These are phyloP conservation scores for Lagorchestes hirsutus DNA, from an alignment of 2,797 vertebrate genomes.

Conservation along the genomic window DNA sequence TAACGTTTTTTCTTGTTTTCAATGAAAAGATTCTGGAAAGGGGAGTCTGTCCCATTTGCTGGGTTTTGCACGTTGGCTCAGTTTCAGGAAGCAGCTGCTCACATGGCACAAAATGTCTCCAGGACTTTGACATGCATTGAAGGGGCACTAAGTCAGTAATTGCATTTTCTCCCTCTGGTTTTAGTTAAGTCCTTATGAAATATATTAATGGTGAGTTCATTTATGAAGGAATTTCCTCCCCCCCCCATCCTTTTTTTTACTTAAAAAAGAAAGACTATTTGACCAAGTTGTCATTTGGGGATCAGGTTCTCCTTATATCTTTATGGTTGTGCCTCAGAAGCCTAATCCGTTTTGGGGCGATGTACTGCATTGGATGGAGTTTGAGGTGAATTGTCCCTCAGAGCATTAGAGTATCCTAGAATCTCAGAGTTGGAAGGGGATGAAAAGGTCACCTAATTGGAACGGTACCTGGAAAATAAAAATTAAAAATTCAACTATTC, in stretches of 20 bases:
- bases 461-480: neutral
- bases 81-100: neutral
- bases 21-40: slow-evolving; percentile 49
- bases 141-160: neutral
- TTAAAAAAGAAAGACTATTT: neutral
- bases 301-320: neutral
- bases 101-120: slow-evolving; percentile 38
- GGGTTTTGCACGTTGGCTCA: slow-evolving; percentile 64
- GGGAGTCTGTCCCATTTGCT: slow-evolving; percentile 58
- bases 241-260: neutral
- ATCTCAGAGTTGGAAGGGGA: neutral
- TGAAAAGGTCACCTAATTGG: neutral
- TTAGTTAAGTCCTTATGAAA: slow-evolving; percentile 14
- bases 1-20: neutral
- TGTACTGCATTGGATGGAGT: neutral
- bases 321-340: neutral
- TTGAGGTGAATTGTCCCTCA: neutral
- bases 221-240: neutral
- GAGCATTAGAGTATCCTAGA: neutral
- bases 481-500: neutral
- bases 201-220: slow-evolving; percentile 14
- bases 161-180: neutral
- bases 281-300: neutral
- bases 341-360: neutral
- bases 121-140: neutral